phyloP scores from a whole-genome alignment of 2,797 vertebrate genomes.

The Rhinella marina region DNA sequence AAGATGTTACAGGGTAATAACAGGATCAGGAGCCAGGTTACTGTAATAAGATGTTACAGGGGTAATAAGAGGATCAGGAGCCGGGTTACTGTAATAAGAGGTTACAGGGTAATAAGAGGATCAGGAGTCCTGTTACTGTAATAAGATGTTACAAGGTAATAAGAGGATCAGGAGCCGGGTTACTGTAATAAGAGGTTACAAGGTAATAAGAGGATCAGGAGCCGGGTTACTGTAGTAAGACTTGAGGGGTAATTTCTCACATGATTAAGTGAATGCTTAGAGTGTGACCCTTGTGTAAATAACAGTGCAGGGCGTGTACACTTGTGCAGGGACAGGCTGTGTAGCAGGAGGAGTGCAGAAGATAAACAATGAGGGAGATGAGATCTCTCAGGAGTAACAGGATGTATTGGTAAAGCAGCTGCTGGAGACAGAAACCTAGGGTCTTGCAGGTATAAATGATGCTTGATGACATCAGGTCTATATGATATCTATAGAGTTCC shows the following conservation, averaged over 20 bases:
- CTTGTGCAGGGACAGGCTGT: background rate
- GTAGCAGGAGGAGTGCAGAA: background rate
- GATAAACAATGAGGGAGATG: background rate
- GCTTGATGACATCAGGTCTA: background rate
- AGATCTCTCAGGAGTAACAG: background rate
- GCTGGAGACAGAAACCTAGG: background rate
- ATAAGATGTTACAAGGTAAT: background rate
- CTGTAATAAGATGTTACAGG: background rate
- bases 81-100: constrained; percentile 1
- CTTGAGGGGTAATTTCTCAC: background rate
- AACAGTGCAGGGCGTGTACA: background rate
- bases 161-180: constrained; percentile 5
- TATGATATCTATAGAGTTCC: too few relatives aligned
- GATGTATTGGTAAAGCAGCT: background rate
- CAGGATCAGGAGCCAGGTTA: background rate
- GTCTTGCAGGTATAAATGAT: too few relatives aligned
- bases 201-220: constrained; percentile 1
- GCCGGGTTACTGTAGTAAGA: background rate
- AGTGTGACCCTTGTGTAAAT: background rate
- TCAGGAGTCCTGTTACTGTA: constrained; percentile 16
- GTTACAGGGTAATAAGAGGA: constrained; percentile 15
- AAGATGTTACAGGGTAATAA: background rate
- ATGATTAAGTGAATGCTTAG: background rate
- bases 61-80: constrained; percentile 4
- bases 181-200: constrained; percentile 25